A percentile compares a stretch with the other conserved stretches of the same genome.
phyloP scores from a whole-genome alignment of 2,797 vertebrate genomes.

The Potorous gilbertii region DNA sequence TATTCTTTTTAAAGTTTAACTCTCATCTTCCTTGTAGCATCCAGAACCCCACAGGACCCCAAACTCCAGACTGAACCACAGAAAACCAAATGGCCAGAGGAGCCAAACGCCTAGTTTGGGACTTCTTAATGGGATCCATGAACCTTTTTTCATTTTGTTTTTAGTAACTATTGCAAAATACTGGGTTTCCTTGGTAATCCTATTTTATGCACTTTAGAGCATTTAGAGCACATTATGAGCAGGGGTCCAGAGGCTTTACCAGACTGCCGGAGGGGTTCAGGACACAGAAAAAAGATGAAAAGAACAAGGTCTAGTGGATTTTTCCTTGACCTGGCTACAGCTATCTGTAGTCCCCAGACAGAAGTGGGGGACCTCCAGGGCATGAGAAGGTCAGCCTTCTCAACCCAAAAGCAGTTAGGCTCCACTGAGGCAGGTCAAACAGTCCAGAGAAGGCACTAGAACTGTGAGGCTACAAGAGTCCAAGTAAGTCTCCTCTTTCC shows the following conservation, averaged over 20 bases:
- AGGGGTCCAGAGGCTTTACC: background rate
- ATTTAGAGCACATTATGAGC: too few species aligned
- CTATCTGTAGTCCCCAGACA: background rate
- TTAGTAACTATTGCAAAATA: background rate
- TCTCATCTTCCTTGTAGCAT: background rate
- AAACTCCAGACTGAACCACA: background rate
- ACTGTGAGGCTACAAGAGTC: background rate
- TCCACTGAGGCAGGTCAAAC: background rate
- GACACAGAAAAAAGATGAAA: background rate
- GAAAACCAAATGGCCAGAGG: background rate
- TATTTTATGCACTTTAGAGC: background rate
- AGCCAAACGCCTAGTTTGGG: background rate
- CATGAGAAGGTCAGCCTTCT: too few species aligned
- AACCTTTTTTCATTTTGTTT: background rate
- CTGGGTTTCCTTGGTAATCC: background rate
- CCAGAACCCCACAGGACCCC: background rate
- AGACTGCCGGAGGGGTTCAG: background rate
- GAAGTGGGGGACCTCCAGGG: background rate
- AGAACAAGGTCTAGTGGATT: background rate
- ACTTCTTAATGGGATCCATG: background rate
- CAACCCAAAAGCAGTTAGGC: background rate
- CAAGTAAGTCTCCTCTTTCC: background rate
- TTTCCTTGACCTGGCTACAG: background rate
- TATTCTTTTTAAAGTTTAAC: background rate
- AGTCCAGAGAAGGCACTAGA: background rate